phyloP scores from a whole-genome alignment of 2,888 invertebrate genomes.

The Ecliptopera silaceata region DNA sequence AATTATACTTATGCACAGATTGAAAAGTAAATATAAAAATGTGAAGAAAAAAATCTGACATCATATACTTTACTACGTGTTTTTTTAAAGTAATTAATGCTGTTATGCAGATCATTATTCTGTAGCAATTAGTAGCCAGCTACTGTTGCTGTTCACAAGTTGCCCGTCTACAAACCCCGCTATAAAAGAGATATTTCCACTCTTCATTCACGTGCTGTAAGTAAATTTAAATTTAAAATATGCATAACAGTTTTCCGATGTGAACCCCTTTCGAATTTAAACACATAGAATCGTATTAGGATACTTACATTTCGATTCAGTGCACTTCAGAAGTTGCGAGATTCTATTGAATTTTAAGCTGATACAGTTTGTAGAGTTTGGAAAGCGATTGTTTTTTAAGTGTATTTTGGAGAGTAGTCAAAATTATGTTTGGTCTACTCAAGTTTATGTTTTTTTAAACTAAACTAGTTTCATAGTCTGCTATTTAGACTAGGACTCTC shows the following conservation, averaged over 20 bases:
- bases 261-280: constrained; percentile 79
- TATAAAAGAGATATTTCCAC: constrained; percentile 65
- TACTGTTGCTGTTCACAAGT: not conserved
- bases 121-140: no score
- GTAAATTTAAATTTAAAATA: constrained; percentile 83
- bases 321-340: constrained; percentile 63
- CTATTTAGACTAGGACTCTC: no score
- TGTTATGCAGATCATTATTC: no score
- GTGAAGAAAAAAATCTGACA: no score
- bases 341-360: constrained; percentile 55
- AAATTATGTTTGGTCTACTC: no score
- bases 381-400: constrained; percentile 5
- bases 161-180: not conserved
- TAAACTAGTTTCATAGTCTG: no score
- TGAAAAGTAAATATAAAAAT: no score
- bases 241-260: constrained; percentile 82
- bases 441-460: no score
- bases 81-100: no score
- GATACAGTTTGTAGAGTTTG: constrained; percentile 27
- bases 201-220: constrained; percentile 70
- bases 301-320: constrained; percentile 80
- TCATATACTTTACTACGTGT: no score
- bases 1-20: no score
- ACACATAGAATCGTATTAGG: constrained; percentile 79
- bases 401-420: no score